Conservation (phyloP, 2,888 invertebrate genomes). For the Acholoe squamosa region DNA sequence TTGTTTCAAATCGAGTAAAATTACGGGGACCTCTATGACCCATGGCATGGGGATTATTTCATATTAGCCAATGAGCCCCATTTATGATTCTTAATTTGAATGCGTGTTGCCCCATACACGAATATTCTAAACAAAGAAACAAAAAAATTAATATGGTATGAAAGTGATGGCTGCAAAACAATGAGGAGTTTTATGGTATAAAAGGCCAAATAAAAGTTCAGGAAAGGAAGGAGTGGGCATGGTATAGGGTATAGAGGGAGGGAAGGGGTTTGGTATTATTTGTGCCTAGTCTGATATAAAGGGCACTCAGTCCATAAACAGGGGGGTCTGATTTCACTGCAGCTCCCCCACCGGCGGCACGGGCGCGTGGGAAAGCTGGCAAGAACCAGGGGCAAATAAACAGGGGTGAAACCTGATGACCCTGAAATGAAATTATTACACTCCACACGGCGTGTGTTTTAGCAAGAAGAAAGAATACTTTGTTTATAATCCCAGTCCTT, state of each 20-base stretch:
- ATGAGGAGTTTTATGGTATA: too few species aligned
- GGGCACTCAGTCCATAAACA: conserved; percentile 24
- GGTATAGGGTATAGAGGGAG: neutral
- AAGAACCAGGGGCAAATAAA: conserved; percentile 20
- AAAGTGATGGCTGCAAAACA: too few species aligned
- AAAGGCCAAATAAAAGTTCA: neutral
- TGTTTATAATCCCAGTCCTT: neutral
- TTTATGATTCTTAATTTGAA: too few species aligned
- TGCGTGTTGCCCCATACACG: too few species aligned
- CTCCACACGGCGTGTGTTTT: neutral
- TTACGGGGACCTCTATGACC: too few species aligned
- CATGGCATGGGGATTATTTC: too few species aligned
- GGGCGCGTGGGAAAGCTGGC: conserved; percentile 22
- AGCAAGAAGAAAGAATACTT: neutral
- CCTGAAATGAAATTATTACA: conserved; percentile 38
- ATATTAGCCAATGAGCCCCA: too few species aligned
- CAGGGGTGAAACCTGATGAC: neutral
- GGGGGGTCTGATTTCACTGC: conserved; percentile 27
- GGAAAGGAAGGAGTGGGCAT: neutral
- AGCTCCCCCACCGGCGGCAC: neutral
- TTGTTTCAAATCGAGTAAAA: too few species aligned
- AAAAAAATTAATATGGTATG: too few species aligned
- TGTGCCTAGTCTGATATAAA: neutral
- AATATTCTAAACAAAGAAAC: too few species aligned
- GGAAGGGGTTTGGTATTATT: neutral